phyloP scores from a whole-genome alignment of 2,797 vertebrate genomes.

The Micrastur ruficollis region DNA sequence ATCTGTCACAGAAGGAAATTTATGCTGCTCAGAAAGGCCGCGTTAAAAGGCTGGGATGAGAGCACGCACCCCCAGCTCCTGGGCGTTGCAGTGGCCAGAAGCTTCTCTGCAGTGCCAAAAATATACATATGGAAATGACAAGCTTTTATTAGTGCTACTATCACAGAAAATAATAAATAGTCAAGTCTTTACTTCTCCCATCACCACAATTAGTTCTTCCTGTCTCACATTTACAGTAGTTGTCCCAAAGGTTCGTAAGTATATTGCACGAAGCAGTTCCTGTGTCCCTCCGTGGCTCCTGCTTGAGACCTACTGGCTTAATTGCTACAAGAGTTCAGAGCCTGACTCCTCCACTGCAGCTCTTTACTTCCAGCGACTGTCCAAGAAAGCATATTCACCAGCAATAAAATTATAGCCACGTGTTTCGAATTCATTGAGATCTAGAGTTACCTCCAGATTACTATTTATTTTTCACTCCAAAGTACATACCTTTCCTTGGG shows the following conservation, averaged over 20 bases:
- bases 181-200: not conserved
- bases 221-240: not conserved
- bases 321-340: not conserved
- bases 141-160: not conserved
- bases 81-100: not conserved
- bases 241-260: not conserved
- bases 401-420: not conserved
- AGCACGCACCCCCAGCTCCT: not conserved
- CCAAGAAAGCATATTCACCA: not conserved
- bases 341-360: not conserved
- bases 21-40: not conserved
- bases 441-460: not conserved
- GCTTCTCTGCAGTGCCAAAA: not conserved
- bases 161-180: not conserved
- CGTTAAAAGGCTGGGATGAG: not conserved
- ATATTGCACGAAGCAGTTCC: not conserved
- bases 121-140: fast-evolving
- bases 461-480: not conserved
- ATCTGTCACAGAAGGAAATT: not conserved
- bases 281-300: not conserved
- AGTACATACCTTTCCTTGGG: not conserved
- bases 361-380: not conserved
- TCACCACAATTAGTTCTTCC: no score
- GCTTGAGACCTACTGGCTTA: not conserved
- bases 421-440: not conserved